Conservation (phyloP, 2,888 invertebrate genomes). For the Lycocerus yunnanus region DNA sequence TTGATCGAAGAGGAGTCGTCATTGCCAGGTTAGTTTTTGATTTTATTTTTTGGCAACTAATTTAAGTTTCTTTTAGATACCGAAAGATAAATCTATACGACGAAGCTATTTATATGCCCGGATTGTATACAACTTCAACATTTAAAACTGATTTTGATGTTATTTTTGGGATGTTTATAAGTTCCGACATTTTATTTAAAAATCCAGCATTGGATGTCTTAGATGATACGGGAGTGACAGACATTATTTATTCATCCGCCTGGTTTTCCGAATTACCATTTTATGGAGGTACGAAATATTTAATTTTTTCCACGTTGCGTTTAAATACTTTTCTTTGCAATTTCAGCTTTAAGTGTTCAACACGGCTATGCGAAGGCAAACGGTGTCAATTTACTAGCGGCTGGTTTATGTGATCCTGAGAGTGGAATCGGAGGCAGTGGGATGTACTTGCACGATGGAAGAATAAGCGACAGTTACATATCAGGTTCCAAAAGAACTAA, state of each 20-base stretch:
- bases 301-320: not conserved
- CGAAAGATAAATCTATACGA: slow-evolving; percentile 54
- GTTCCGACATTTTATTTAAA: slow-evolving; percentile 82
- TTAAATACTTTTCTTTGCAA: not conserved
- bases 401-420: slow-evolving; percentile 36
- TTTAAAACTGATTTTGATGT: slow-evolving; percentile 80
- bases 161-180: slow-evolving; percentile 78
- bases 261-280: slow-evolving; percentile 87
- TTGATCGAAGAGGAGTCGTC: slow-evolving; percentile 72
- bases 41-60: not conserved
- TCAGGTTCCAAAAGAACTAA: slow-evolving; percentile 30
- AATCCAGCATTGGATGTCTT: slow-evolving; percentile 64
- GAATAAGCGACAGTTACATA: slow-evolving; percentile 32
- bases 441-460: slow-evolving; percentile 35
- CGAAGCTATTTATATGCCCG: slow-evolving; percentile 54
- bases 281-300: slow-evolving; percentile 61
- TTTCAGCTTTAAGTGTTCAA: slow-evolving; percentile 27
- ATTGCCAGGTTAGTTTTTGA: slow-evolving; percentile 66
- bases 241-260: slow-evolving; percentile 71
- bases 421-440: slow-evolving; percentile 39
- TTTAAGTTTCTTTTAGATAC: slow-evolving; percentile 40
- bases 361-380: slow-evolving; percentile 40
- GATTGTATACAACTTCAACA: slow-evolving; percentile 58
- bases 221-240: slow-evolving; percentile 52
- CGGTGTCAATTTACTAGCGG: slow-evolving; percentile 39